Evolutionary conservation across 2,113 vertebrate genomes (phyloP), one percentile per base, ranked within the genome.

Genomic region (Rhegmatorhina hoffmannsi): DNA sequence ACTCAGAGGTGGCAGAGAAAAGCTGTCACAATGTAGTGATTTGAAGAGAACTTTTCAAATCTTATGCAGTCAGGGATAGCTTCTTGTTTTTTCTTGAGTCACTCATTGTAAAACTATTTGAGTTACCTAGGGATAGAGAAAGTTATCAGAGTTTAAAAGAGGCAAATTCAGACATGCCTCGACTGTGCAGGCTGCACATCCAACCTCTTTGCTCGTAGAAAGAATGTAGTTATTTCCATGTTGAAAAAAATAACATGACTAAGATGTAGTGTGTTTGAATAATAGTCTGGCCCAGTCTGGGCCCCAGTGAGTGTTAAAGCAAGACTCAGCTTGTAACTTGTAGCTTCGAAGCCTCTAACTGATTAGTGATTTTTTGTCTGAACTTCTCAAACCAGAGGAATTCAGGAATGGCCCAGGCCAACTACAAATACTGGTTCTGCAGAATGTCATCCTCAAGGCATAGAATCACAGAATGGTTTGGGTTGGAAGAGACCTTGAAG

Each of bases 121-220:
- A 87, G 36, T 73, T 80, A 89, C 69, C 90, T 69, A 67, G 31
- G 79, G 33, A 17, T 10, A 84, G 44, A 69, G 63, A 86, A 90
- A 84, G 86, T 59, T 90, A 89, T 89, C 75, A 83, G 87, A 58
- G 43, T 89, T 88, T 92, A 82, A 73, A 81, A 76, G 50, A 86
- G 80, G 82, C 97, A 89, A 75, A 95, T 93, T 92, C 92, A 89
- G 90, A 95, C 95, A 83, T 59, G 95, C 28, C 50, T 78, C 3
- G 4, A 25, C 78, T 68, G n/a, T 11, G 59, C 76, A 74, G 80
- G 36, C 58, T 88, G 53, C 50, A 73, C 19, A 89, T 75, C 76
- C 83, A 84, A 28, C 53, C 83, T 87, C 56, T 59, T 33, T 87
- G 44, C 79, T 86, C 0, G 0, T 26, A 66, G 79, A 86, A 95